Evolutionary conservation across 2,888 invertebrate genomes (phyloP), one percentile per base, ranked within the genome.

Genomic region (Apodemia duryi): DNA sequence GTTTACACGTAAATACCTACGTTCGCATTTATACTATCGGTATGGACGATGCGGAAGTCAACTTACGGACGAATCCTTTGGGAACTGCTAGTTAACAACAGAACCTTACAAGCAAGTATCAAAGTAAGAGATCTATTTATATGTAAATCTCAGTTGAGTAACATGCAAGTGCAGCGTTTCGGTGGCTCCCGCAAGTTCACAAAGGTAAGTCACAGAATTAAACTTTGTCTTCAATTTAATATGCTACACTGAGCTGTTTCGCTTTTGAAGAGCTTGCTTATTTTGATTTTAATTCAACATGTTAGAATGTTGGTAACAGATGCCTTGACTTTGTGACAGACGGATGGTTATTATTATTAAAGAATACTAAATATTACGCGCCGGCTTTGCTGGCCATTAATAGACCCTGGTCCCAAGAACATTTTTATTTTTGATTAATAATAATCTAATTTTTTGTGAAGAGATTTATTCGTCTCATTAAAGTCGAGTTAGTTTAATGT

Each of bases 121-220:
- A 57, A 57, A 57, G 54, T 57, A 57, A 57, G 54, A 57, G 54
- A 57, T 29, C 54, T 57, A 57, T 57, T 57, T 57, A 57, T 29
- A 57, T 57, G 54, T 57, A 57, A 57, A 57, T 57, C 54, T 57
- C 54, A 57, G 32, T 7, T 28, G 54, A 57, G 7, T 57, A 6
- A 32, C 10, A 28, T 32, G 54, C 28, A 21, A 54, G 52, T n/a
- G 28, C 28, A 9, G 29, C 52, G 9, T 54, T 43, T 28, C 9
- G 10, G 29, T 29, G 29, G 54, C 54, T 57, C 10, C 32, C 11
- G 13, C 54, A 28, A 28, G 54, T 28, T 54, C 54, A 54, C 54
- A 54, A 54, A 54, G 54, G 54, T 54, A 54, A 54, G 54, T 54
- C 54, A 54, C 54, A 54, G 54, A 54, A 54, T 54, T 54, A 54